Percentiles rank a stretch among this genome's conserved stretches.
phyloP scores from a whole-genome alignment of 2,888 invertebrate species.

The Spisula subtruncata region DNA sequence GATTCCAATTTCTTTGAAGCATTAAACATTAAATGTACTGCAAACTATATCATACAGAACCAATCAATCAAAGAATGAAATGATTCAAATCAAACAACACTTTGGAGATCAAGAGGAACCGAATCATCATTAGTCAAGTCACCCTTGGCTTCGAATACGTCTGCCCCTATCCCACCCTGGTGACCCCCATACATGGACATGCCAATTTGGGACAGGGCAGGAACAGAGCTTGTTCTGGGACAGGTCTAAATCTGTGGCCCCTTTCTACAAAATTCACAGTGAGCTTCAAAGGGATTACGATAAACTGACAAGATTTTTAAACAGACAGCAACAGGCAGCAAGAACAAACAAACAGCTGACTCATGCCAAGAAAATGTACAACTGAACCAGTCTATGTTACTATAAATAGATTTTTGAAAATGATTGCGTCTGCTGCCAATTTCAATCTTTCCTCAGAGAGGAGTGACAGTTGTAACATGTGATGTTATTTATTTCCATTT shows the following conservation, averaged over 20 bases:
- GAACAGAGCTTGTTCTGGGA: too few relatives aligned
- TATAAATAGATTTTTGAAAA: conserved; percentile 29
- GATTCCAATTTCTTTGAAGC: not conserved
- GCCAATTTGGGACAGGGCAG: too few relatives aligned
- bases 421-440: conserved; percentile 22
- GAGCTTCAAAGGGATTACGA: not conserved
- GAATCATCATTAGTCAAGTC: not conserved
- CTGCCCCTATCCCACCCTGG: too few relatives aligned
- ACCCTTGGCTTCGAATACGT: too few relatives aligned
- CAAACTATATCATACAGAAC: not conserved
- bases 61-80: not conserved
- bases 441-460: not conserved
- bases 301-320: conserved; percentile 15
- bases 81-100: not conserved
- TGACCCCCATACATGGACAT: too few relatives aligned
- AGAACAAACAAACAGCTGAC: conserved; percentile 38
- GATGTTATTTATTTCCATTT: conserved; percentile 29
- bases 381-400: conserved; percentile 38
- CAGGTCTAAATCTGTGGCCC: too few relatives aligned
- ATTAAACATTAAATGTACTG: not conserved
- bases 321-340: not conserved
- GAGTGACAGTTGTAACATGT: conserved; percentile 6
- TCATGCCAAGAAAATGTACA: conserved; percentile 42
- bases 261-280: not conserved
- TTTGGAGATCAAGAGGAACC: not conserved